Evolutionary conservation across 2,113 vertebrate genomes (phyloP), one percentile per base, ranked within the genome.

Genomic region (Cinclus cinclus): DNA sequence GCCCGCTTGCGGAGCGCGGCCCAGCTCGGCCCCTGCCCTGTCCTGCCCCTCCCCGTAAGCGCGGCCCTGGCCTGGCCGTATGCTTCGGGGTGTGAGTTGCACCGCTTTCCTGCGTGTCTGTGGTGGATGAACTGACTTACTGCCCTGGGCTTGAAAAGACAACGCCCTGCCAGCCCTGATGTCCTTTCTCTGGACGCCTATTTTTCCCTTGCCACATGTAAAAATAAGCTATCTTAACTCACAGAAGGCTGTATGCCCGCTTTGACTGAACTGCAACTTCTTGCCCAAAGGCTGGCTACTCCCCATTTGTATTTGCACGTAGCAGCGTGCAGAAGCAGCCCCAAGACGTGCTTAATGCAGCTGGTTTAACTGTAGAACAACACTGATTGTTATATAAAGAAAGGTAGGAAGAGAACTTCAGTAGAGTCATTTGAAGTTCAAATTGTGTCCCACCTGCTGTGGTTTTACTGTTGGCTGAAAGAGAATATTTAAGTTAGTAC

Each of bases 241-340:
- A 2, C 5, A 7, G 22, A 8, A 4, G 33, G 14, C 33, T 14
- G 1, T 18, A 5, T 25, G 5, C 1, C 1, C 0, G 1, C 8
- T 47, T 14, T 73, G 46, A 17, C 33, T 9, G 81, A 68, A 1
- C 30, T 14, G 23, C 55, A 7, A 11, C 21, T 52, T 59, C 7
- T 80, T 0, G 0, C 28, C 25, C 20, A 4, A 3, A 10, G 35
- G 10, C 52, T 71, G 25, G 4, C 52, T 37, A 2, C 13, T 35
- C 47, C 4, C 42, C 13, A 2, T 10, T 60, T 63, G 2, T 22
- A 4, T 37, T 44, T 2, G 22, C 10, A 12, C 2, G 11, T 37
- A 55, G 13, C 22, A n/a, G n/a, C 1, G 2, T 25, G 11, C 20
- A 23, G 35, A 27, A 22, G 41, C 49, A 82, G 62, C 24, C 2